Evolutionary conservation across 2,888 invertebrate species (phyloP).

Genomic region (Chironomus riparius): DNA sequence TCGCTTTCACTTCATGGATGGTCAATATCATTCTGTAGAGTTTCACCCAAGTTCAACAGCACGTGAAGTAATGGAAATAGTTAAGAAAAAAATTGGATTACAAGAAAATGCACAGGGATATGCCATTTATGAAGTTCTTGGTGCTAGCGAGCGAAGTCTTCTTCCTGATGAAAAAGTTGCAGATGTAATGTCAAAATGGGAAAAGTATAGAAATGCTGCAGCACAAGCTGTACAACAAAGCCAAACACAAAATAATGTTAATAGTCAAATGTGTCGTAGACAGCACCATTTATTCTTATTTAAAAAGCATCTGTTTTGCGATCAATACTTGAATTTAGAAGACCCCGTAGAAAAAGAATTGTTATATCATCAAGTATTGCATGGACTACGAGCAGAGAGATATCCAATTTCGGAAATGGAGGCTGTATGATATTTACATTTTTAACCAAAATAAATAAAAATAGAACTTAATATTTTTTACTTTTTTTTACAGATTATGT

Average conservation of each 20-base stretch:
- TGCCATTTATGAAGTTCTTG: constrained; percentile 85
- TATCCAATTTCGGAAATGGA: constrained; percentile 91
- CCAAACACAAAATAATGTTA: constrained; percentile 36
- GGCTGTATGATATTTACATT: constrained; percentile 57
- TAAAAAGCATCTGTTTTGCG: constrained; percentile 75
- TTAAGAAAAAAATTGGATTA: constrained; percentile 79
- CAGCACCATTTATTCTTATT: constrained; percentile 63
- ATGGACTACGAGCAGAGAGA: constrained; percentile 80
- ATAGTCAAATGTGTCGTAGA: constrained; percentile 44
- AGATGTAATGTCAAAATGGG: constrained; percentile 94
- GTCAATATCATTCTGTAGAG: constrained; percentile 89
- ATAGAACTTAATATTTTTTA: background rate
- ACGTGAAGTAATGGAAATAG: constrained; percentile 76
- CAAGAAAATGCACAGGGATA: constrained; percentile 53
- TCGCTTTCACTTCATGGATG: constrained; percentile 85
- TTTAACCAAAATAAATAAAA: background rate
- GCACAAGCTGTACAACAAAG: constrained; percentile 46
- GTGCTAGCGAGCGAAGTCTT: constrained; percentile 76
- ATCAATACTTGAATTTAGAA: constrained; percentile 65
- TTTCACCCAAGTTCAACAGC: constrained; percentile 92
- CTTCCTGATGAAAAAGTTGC: constrained; percentile 80
- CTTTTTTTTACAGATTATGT: constrained; percentile 63
- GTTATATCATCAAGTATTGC: constrained; percentile 85
- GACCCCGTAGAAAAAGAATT: constrained; percentile 90
- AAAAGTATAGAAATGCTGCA: constrained; percentile 68